These are phyloP conservation scores for Amphiura filiformis DNA, from an alignment of 35 echinoderm and acorn worm species.

Conservation along the genomic window DNA sequence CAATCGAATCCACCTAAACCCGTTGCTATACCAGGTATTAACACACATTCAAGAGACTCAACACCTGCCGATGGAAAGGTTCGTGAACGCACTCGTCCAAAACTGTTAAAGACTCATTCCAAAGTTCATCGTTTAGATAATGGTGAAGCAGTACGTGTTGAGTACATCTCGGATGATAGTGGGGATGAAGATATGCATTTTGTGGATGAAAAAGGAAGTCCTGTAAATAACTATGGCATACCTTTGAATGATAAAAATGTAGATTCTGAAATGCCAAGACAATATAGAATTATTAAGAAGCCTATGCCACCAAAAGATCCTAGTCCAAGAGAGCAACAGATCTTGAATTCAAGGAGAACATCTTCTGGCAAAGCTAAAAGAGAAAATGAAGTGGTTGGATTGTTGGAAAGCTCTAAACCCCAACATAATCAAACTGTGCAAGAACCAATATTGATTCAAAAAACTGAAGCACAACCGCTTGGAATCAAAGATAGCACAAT, in stretches of 20 bases:
- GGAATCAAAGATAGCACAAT: constrained; percentile 16
- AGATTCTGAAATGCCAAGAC: constrained; percentile 18
- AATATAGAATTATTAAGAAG: constrained; percentile 69
- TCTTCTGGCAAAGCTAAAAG: not conserved
- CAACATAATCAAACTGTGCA: not conserved
- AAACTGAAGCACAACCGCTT: constrained; percentile 23
- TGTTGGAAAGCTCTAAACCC: not conserved
- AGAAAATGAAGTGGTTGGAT: not conserved
- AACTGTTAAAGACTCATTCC: not conserved
- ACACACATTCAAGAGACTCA: not conserved
- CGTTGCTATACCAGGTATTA: not conserved
- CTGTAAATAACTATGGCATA: constrained; percentile 68
- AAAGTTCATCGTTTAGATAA: constrained; percentile 14
- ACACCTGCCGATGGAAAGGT: not conserved
- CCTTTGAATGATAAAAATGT: not conserved
- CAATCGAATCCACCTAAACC: too few species aligned
- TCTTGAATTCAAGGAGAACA: constrained; percentile 14
- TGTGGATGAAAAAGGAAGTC: constrained; percentile 97
- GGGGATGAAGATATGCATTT: constrained; percentile 94
- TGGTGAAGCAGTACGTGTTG: constrained; percentile 70
- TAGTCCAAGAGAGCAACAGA: constrained; percentile 18
- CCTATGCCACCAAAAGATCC: constrained; percentile 69
- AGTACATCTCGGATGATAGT: constrained; percentile 97
- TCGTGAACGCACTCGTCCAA: constrained; percentile 6
- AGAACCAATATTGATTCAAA: constrained; percentile 19